These are phyloP conservation scores for Linyphia triangularis DNA, from an alignment of 2,888 invertebrate species.

Conservation along the genomic window DNA sequence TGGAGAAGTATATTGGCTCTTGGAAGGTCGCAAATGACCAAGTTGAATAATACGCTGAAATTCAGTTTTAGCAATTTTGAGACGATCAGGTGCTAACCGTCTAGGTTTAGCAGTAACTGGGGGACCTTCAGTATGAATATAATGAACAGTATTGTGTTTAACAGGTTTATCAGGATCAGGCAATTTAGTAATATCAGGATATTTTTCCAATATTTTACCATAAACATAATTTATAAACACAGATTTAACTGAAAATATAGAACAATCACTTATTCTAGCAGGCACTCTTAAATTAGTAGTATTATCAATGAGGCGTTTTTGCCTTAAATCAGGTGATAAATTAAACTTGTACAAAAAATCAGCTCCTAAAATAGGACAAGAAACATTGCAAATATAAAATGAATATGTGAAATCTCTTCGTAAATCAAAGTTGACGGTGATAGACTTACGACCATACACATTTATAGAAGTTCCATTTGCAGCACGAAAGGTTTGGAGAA, in stretches of 20 bases:
- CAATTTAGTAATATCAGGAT: neutral
- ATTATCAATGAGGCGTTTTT: neutral
- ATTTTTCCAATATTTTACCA: neutral
- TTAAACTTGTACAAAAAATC: neutral
- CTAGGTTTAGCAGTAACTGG: constrained; percentile 77
- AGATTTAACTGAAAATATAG: constrained; percentile 16
- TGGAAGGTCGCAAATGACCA: constrained; percentile 43
- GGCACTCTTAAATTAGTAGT: constrained; percentile 1
- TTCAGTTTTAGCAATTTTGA: constrained; percentile 34
- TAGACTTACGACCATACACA: constrained; percentile 4
- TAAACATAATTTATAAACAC: neutral
- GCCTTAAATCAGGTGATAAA: neutral
- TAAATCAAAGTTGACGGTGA: constrained; percentile 9
- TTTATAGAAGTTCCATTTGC: constrained; percentile 26
- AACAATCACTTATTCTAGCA: neutral
- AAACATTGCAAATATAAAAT: constrained; percentile 34
- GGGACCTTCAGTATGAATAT: constrained; percentile 78
- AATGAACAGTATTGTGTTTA: constrained; percentile 76
- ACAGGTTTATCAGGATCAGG: constrained; percentile 8
- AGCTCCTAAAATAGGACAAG: constrained; percentile 1
- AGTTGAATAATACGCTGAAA: too few species aligned
- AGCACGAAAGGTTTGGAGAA: neutral
- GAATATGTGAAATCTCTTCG: constrained; percentile 24
- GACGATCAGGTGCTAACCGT: constrained; percentile 16
- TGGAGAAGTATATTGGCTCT: constrained; percentile 63